Evolutionary conservation across 2,888 invertebrate genomes (phyloP), one percentile per base, ranked within the genome.

Genomic region (Cordilura impudica): DNA sequence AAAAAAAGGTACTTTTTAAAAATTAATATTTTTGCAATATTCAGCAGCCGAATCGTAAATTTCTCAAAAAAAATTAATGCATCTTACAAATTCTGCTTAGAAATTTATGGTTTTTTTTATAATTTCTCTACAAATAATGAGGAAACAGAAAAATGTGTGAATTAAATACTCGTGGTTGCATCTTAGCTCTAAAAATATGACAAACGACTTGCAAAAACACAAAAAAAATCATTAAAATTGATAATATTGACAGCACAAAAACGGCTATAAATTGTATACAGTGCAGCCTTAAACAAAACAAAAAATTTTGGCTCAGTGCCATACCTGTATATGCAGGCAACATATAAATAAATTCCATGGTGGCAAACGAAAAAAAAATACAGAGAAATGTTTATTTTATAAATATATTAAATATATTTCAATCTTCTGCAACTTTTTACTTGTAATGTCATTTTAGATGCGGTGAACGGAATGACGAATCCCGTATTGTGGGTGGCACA

Each of bases 401-500:
- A 39, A 39, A 23, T 39, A 21, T 6, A 16, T 60, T n/a, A 31
- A 4, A 18, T 7, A 21, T 45, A 6, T 29, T n/a, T n/a, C n/a
- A n/a, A n/a, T 26, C 26, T n/a, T 16, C 10, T 45, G 10, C 18
- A 16, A 43, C 43, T 29, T 26, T 43, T 14, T 43, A 23, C 12
- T 60, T 54, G 1, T 31, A 16, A 23, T 31, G 8, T 35, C 23
- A 12, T 66, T 71, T 43, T 81, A 87, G 93, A 89, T 96, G 97
- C 85, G 97, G 97, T 4, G 93, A 95, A 87, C 92, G 95, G 85
- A 96, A 96, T 87, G 95, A 96, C 84, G 94, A 93, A 81, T 93
- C 94, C 63, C 92, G 96, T 76, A 96, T 97, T 82, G 95, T 97
- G 0, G 96, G 96, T 1, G 97, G 97, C 1, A 92, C 92, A 66